Evolutionary conservation across 2,888 invertebrate species (phyloP), one percentile per base, ranked within the genome.

Genomic region (Cheilosia grossa): DNA sequence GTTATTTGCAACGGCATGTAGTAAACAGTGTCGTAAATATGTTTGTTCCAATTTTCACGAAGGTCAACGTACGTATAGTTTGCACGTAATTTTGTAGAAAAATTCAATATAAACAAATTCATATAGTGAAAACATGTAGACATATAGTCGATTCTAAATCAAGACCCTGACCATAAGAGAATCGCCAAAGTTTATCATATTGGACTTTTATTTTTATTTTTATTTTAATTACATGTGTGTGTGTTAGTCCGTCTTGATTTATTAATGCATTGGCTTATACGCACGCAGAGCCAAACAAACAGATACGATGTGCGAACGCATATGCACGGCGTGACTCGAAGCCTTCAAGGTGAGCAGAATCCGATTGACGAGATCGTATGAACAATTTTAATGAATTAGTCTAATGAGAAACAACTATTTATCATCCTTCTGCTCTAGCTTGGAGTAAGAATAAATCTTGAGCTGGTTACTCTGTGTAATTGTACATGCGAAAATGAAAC

Each of bases 121-220:
- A 74, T 56, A 21, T 47, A 80, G 19, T 54, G 30, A 72, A 59
- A 24, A 42, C 37, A 49, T 17, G 6, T 15, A 24, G 40, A 10
- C 9, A 56, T 61, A 33, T 63, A 79, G 53, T 42, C 73, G 58
- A 75, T 74, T 83, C 79, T 74, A 58, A 79, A 69, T 74, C 69
- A 66, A 51, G 83, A 59, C 79, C 79, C 83, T 83, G 83, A 83
- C 83, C 83, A 83, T 83, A 66, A 27, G 64, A 75, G 49, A 79
- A 54, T 75, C 58, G 59, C 47, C 70, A 75, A 33, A 75, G 70
- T 73, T 66, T 73, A 58, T 30, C 77, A 67, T 61, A 49, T 53
- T 56, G 37, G 19, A 17, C 24, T 21, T 58, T 37, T 61, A n/a
- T 24, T 42, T 63, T 47, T 40, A 56, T 42, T 63, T 69, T 49